A percentile compares a stretch with the other conserved stretches of the same genome.
These are phyloP conservation scores for Drosophila paracracens DNA, from an alignment of 2,888 invertebrate genomes.

Conservation along the genomic window DNA sequence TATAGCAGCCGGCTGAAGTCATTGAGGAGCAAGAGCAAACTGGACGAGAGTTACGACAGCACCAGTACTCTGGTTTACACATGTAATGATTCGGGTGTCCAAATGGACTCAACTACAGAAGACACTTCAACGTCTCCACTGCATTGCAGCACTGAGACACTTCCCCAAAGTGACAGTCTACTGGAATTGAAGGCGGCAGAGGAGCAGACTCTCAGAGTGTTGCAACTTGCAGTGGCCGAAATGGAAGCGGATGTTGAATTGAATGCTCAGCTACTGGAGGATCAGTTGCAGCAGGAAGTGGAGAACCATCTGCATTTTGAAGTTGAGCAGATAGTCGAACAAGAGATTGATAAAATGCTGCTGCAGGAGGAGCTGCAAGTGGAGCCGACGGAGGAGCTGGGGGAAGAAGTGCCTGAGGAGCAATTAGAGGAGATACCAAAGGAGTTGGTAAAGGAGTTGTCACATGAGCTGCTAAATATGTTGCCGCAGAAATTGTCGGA, in stretches of 20 bases:
- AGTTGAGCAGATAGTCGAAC: not conserved
- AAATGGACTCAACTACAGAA: constrained; percentile 42
- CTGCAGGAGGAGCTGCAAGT: not conserved
- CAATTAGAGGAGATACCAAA: not conserved
- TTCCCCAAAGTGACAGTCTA: constrained; percentile 15
- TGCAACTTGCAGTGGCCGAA: constrained; percentile 71
- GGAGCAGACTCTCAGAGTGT: constrained; percentile 47
- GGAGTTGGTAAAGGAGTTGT: not conserved
- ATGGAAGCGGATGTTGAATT: constrained; percentile 64
- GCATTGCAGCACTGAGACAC: constrained; percentile 13
- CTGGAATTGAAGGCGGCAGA: constrained; percentile 47
- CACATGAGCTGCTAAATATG: not conserved
- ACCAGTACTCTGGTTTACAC: constrained; percentile 10
- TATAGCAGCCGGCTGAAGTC: constrained; percentile 34
- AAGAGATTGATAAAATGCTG: constrained; percentile 3
- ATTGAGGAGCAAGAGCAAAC: not conserved
- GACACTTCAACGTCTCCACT: constrained; percentile 7
- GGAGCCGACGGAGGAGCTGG: not conserved
- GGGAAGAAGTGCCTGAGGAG: not conserved
- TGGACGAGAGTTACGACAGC: constrained; percentile 13
- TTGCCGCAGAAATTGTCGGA: not conserved
- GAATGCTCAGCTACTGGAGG: constrained; percentile 21
- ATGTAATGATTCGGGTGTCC: constrained; percentile 52
- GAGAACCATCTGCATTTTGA: not conserved
- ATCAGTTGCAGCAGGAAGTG: constrained; percentile 27